Conservation (phyloP, 2,888 invertebrate species). For the Cheilosia soror region DNA sequence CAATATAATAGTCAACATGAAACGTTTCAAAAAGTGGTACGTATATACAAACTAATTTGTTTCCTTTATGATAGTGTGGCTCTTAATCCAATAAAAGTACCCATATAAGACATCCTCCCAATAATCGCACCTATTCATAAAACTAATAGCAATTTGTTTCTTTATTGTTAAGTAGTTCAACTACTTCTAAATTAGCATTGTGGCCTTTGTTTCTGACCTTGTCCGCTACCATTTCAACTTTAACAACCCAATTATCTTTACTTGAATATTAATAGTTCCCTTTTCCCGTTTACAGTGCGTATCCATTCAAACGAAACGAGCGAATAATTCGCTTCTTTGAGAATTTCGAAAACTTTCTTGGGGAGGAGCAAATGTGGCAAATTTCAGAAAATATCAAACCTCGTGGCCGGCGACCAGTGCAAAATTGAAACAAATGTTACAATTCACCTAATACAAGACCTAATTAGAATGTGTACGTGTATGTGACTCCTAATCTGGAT, state of each 20-base stretch:
- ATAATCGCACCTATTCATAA: too few relatives aligned
- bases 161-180: not conserved
- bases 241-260: too few relatives aligned
- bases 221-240: too few relatives aligned
- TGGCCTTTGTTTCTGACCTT: not conserved
- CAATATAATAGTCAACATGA: slow-evolving; percentile 98
- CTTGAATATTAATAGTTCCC: too few relatives aligned
- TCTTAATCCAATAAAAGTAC: too few relatives aligned
- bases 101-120: too few relatives aligned
- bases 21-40: slow-evolving; percentile 98
- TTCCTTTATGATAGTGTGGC: too few relatives aligned
- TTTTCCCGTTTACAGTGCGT: slow-evolving; percentile 87
- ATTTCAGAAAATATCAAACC: slow-evolving; percentile 98
- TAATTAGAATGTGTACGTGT: slow-evolving; percentile 18
- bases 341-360: slow-evolving; percentile 97
- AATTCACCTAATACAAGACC: slow-evolving; percentile 24
- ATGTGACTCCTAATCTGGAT: slow-evolving; percentile 50
- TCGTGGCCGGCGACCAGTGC: slow-evolving; percentile 81
- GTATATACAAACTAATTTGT: slow-evolving; percentile 79
- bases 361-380: slow-evolving; percentile 99
- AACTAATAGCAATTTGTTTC: too few relatives aligned
- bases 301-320: slow-evolving; percentile 96
- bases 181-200: not conserved
- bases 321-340: slow-evolving; percentile 97
- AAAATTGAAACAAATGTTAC: slow-evolving; percentile 78